Conservation (phyloP, 1,140 invertebrate species). For the Ylistrum balloti region DNA sequence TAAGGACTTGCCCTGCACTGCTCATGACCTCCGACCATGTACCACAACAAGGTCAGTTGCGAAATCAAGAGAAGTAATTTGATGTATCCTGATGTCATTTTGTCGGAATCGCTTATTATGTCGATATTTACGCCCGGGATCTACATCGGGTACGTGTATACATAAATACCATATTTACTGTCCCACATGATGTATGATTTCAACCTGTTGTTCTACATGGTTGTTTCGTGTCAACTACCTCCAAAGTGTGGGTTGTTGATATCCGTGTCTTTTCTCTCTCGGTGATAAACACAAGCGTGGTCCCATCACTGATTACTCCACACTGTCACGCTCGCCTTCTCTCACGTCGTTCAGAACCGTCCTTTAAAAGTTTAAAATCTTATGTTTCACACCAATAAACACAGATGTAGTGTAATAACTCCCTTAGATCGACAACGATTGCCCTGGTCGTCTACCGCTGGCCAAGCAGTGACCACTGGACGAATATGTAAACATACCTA, state of each 20-base stretch:
- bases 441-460: not conserved
- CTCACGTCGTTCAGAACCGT: not conserved
- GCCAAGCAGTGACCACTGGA: not conserved
- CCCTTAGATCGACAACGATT: not conserved
- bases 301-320: not conserved
- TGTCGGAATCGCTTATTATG: not conserved
- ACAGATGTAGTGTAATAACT: not conserved
- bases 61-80: not conserved
- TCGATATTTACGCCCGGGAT: not conserved
- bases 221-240: not conserved
- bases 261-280: not conserved
- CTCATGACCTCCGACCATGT: conserved; percentile 41
- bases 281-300: not conserved
- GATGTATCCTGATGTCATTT: not conserved
- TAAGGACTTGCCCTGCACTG: conserved; percentile 54
- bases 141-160: not conserved
- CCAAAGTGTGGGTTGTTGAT: not conserved
- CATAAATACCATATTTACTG: not conserved
- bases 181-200: not conserved
- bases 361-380: not conserved
- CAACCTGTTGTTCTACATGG: not conserved
- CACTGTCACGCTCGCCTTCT: not conserved
- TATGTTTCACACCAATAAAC: not conserved
- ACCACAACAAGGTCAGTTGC: not conserved
- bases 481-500: not conserved